phyloP scores from a whole-genome alignment of 2,888 invertebrate species.

The Uloborus plumipes region DNA sequence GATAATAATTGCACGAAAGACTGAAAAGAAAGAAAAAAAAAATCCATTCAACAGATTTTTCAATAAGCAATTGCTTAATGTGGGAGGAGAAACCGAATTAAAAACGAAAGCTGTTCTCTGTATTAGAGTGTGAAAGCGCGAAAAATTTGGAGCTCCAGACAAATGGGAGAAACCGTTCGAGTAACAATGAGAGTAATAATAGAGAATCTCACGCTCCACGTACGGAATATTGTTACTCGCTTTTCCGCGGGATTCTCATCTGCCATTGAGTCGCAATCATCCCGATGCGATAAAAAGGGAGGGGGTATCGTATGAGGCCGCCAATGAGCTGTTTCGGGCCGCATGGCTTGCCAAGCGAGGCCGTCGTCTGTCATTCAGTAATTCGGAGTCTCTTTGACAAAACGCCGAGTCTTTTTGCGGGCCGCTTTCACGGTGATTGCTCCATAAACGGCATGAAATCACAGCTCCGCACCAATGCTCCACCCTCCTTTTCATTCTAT shows the following conservation, averaged over 20 bases:
- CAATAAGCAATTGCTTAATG: no score
- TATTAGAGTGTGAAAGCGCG: no score
- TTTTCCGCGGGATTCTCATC: slow-evolving; percentile 43
- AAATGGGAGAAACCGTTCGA: slow-evolving; percentile 22
- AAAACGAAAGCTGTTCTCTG: no score
- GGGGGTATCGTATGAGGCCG: slow-evolving; percentile 15
- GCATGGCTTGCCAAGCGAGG: slow-evolving; percentile 36
- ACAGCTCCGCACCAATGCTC: slow-evolving; percentile 45
- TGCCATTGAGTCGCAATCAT: slow-evolving; percentile 15
- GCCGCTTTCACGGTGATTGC: slow-evolving; percentile 49
- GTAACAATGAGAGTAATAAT: slow-evolving; percentile 26
- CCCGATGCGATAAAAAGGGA: slow-evolving; percentile 4
- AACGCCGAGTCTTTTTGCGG: slow-evolving; percentile 8
- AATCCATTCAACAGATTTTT: no score
- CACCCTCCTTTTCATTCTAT: slow-evolving; percentile 5
- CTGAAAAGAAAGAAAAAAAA: no score
- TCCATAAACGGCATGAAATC: slow-evolving; percentile 56
- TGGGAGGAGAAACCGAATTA: no score
- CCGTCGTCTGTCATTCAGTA: slow-evolving; percentile 33
- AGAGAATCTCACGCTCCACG: slow-evolving; percentile 48
- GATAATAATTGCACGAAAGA: no score
- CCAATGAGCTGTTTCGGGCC: slow-evolving; percentile 50
- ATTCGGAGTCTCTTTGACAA: background rate
- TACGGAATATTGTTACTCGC: slow-evolving; percentile 42
- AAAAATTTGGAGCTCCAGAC: no score